Conservation (phyloP, 2,888 invertebrate genomes). For the Merodon equestris region DNA sequence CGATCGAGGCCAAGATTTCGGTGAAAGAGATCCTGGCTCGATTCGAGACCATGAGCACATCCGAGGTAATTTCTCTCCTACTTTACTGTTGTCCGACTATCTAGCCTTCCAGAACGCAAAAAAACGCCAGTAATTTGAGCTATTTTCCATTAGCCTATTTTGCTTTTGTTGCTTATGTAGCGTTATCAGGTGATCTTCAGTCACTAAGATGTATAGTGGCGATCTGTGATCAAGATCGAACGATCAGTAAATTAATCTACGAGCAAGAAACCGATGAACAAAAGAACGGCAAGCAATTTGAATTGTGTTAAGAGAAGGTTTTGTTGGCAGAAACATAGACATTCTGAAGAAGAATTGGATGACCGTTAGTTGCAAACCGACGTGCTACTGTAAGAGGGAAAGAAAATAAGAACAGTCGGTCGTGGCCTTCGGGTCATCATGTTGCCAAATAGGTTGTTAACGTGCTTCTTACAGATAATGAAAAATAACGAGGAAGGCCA, state of each 20-base stretch:
- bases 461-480: not conserved
- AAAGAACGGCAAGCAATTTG: too few species aligned
- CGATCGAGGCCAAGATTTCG: constrained; percentile 88
- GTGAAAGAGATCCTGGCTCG: constrained; percentile 90
- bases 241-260: too few species aligned
- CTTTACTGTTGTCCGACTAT: too few species aligned
- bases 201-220: too few species aligned
- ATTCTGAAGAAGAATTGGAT: constrained; percentile 2
- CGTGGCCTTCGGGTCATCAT: constrained; percentile 23
- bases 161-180: too few species aligned
- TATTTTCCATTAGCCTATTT: not conserved
- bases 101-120: too few species aligned
- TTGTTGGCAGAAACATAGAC: too few species aligned
- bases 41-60: constrained; percentile 84
- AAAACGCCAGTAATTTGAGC: not conserved
- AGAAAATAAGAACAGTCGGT: constrained; percentile 41
- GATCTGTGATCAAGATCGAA: too few species aligned
- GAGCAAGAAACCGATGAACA: too few species aligned
- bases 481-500: too few species aligned
- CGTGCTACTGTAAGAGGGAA: constrained; percentile 9
- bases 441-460: constrained; percentile 18
- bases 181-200: too few species aligned
- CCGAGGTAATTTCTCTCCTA: constrained; percentile 73
- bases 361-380: constrained; percentile 28
- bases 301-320: too few species aligned